These are phyloP conservation scores for Spatulosminthurus flaviceps DNA, from an alignment of 2,888 invertebrate genomes.

Conservation along the genomic window DNA sequence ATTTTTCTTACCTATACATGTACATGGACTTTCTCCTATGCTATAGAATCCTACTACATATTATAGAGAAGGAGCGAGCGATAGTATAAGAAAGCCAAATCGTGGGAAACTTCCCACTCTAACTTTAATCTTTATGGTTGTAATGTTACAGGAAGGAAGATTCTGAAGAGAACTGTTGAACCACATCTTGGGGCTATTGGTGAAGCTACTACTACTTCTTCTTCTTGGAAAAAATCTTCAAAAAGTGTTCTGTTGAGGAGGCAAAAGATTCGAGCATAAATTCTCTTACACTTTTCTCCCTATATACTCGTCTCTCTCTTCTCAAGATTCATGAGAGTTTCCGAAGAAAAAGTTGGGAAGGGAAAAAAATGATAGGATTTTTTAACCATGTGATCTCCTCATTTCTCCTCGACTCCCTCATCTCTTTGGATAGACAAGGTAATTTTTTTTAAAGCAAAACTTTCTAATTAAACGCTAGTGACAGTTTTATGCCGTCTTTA, in stretches of 20 bases:
- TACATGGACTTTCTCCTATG: no score
- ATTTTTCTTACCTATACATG: neutral
- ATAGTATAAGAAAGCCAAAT: neutral
- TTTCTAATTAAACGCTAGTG: constrained; percentile 40
- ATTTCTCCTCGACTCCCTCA: neutral
- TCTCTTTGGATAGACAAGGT: constrained; percentile 33
- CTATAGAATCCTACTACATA: no score
- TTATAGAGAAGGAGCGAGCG: no score
- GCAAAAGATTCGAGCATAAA: constrained; percentile 4
- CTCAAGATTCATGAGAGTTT: constrained; percentile 37
- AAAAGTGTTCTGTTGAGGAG: constrained; percentile 1
- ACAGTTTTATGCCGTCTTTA: constrained; percentile 15
- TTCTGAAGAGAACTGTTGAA: constrained; percentile 29
- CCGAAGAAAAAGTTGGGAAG: constrained; percentile 20
- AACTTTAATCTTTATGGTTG: constrained; percentile 40
- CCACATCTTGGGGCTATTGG: neutral
- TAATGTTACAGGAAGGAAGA: constrained; percentile 33
- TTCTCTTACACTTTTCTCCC: no score
- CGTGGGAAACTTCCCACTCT: constrained; percentile 39
- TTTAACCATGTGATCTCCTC: constrained; percentile 15
- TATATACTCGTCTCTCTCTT: constrained; percentile 6
- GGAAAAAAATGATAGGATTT: constrained; percentile 31
- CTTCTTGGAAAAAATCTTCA: neutral
- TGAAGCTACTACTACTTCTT: neutral
- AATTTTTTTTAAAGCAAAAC: constrained; percentile 33